These are phyloP conservation scores for Sylvia atricapilla DNA, from an alignment of 2,113 vertebrate genomes.

Conservation along the genomic window DNA sequence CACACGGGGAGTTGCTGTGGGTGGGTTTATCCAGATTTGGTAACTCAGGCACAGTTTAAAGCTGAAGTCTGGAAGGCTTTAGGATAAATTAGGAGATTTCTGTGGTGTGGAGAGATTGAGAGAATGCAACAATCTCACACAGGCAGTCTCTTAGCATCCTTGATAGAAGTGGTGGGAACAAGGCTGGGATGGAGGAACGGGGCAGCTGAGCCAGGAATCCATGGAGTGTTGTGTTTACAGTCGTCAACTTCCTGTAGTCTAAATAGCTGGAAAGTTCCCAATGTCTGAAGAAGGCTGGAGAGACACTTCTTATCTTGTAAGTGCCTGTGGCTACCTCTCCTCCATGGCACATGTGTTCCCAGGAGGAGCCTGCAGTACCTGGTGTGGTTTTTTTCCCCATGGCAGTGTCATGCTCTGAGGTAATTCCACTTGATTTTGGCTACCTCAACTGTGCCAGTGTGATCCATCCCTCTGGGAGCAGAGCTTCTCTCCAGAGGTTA, in stretches of 20 bases:
- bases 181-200: fast-evolving
- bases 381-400: not conserved
- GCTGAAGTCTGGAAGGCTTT: not conserved
- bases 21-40: not conserved
- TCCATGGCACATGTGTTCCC: not conserved
- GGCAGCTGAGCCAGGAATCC: not conserved
- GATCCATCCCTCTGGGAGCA: not conserved
- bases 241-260: not conserved
- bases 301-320: not conserved
- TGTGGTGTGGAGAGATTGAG: not conserved
- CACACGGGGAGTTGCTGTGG: not conserved
- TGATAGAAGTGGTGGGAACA: not conserved
- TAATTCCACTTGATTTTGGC: not conserved
- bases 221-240: not conserved
- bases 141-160: not conserved
- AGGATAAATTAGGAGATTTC: not conserved
- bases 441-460: fast-evolving
- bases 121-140: fast-evolving
- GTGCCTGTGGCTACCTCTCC: not conserved
- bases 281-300: not conserved
- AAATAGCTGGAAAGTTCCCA: not conserved
- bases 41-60: not conserved
- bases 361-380: not conserved
- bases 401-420: not conserved
- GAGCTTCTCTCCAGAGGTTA: not conserved